phyloP scores from a whole-genome alignment of 1,140 invertebrate species.

The Microplitis demolitor region DNA sequence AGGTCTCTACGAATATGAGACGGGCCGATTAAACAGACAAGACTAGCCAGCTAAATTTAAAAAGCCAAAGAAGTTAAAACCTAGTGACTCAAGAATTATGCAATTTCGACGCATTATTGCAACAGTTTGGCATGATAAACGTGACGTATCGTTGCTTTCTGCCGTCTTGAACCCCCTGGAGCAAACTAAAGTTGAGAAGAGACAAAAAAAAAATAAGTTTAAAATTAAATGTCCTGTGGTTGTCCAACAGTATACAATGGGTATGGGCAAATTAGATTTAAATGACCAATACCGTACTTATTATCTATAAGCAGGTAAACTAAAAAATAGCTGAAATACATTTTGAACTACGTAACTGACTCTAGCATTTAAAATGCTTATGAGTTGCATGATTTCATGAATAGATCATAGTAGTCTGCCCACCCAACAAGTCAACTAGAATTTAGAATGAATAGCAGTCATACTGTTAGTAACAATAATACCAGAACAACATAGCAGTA shows the following conservation, averaged over 20 bases:
- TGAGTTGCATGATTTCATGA: background rate
- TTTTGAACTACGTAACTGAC: conserved; percentile 21
- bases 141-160: conserved; percentile 17
- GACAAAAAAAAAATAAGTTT: background rate
- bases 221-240: background rate
- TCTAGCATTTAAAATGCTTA: conserved; percentile 18
- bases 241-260: conserved; percentile 4
- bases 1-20: conserved; percentile 23
- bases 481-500: background rate
- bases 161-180: conserved; percentile 3
- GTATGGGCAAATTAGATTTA: conserved; percentile 29
- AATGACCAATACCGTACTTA: conserved; percentile 28
- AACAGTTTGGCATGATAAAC: conserved; percentile 22
- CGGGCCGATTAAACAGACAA: conserved; percentile 18
- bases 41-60: conserved; percentile 20
- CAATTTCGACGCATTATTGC: conserved; percentile 12
- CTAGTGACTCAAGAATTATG: conserved; percentile 5
- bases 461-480: background rate
- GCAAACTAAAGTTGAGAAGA: background rate
- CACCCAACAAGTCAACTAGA: background rate
- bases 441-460: background rate
- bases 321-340: conserved; percentile 28
- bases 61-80: conserved; percentile 19
- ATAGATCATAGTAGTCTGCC: background rate
- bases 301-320: conserved; percentile 11